These are phyloP conservation scores for Caiman crocodilus DNA, from an alignment of 2,797 vertebrate genomes.

Conservation along the genomic window DNA sequence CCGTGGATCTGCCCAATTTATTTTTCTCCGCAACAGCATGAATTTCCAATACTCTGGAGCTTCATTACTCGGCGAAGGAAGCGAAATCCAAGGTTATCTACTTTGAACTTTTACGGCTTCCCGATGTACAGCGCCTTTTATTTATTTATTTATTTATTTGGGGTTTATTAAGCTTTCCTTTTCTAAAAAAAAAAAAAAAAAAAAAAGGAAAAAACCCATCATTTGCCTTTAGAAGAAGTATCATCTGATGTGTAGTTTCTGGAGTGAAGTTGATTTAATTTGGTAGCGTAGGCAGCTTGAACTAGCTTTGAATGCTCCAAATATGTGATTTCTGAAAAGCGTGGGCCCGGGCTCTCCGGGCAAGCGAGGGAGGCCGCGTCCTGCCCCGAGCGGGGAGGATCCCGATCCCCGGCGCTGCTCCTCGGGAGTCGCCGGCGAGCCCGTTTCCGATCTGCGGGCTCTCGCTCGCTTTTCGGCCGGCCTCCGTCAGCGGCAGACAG, in stretches of 20 bases:
- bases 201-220: no score
- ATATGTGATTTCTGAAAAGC: conserved; percentile 23
- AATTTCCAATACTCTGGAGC: conserved; percentile 73
- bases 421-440: not conserved
- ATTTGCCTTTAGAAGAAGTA: not conserved
- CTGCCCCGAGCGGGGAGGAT: not conserved
- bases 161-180: conserved; percentile 47
- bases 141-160: conserved; percentile 74
- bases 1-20: conserved; percentile 67
- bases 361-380: no score
- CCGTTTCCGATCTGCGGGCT: not conserved
- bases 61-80: conserved; percentile 73
- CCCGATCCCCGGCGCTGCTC: not conserved
- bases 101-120: conserved; percentile 71
- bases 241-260: not conserved
- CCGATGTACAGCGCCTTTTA: conserved; percentile 46
- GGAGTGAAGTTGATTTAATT: conserved; percentile 41
- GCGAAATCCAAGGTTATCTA: conserved; percentile 73
- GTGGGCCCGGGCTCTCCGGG: not conserved
- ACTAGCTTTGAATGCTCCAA: conserved; percentile 6
- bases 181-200: not conserved
- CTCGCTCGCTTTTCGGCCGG: not conserved
- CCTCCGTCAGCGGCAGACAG: not conserved
- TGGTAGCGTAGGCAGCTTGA: conserved; percentile 24
- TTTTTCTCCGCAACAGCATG: conserved; percentile 64